Conservation (phyloP, 2,888 invertebrate species). For the Oxyscelio sp. region DNA sequence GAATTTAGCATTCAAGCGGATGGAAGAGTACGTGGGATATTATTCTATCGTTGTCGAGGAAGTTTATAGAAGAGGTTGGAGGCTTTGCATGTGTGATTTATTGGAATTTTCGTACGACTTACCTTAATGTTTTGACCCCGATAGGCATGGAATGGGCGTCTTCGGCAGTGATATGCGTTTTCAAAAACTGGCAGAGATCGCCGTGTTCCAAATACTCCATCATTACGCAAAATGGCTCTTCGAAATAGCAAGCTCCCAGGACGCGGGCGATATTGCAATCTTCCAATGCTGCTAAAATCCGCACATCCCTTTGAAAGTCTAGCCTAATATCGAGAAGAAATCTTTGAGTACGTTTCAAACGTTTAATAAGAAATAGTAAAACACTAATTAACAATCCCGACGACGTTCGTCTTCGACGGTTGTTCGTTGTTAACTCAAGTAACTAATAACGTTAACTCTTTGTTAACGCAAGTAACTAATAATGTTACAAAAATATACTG, state of each 20-base stretch:
- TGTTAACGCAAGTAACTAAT: too few relatives aligned
- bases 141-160: constrained; percentile 90
- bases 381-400: too few relatives aligned
- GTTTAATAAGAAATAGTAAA: too few relatives aligned
- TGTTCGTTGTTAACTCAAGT: too few relatives aligned
- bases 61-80: constrained; percentile 12
- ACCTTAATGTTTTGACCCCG: constrained; percentile 91
- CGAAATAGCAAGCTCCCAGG: constrained; percentile 92
- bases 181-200: constrained; percentile 94
- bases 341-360: constrained; percentile 24
- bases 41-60: neutral
- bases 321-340: constrained; percentile 89
- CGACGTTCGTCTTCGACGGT: too few relatives aligned
- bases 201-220: constrained; percentile 95
- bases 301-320: constrained; percentile 96
- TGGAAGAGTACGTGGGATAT: neutral
- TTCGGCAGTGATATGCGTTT: constrained; percentile 91
- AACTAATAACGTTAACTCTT: too few relatives aligned
- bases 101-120: constrained; percentile 63
- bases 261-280: constrained; percentile 94
- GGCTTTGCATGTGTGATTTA: neutral
- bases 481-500: too few relatives aligned
- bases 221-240: constrained; percentile 94
- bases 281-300: constrained; percentile 94
- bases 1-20: neutral